Evolutionary conservation across 2,113 vertebrate species (phyloP).

Genomic region (Malurus elegans): DNA sequence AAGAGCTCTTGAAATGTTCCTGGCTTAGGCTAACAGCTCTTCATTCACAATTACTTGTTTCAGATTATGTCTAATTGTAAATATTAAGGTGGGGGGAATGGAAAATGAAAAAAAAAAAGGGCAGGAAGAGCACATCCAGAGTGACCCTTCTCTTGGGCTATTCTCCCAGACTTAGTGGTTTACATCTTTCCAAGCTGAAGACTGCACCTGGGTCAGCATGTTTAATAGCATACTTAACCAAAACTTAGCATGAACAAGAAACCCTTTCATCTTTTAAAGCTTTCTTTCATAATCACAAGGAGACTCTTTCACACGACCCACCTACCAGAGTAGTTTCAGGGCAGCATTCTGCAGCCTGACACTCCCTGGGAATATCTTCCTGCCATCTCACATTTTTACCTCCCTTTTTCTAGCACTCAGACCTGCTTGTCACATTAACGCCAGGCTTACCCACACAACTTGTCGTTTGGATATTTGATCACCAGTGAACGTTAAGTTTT

Average conservation of each 20-base stretch:
- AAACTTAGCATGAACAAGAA: neutral
- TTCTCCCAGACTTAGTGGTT: neutral
- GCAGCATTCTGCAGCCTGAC: slow-evolving; percentile 16
- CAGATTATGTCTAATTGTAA: neutral
- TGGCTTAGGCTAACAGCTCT: neutral
- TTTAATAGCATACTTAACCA: neutral
- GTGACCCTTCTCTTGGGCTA: neutral
- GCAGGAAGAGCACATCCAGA: neutral
- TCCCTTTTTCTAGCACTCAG: neutral
- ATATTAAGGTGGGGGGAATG: neutral
- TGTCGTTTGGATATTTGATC: neutral
- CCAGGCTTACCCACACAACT: neutral
- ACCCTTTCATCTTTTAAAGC: neutral
- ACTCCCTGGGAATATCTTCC: slow-evolving; percentile 34
- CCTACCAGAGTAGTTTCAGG: neutral
- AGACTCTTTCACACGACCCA: slow-evolving; percentile 1
- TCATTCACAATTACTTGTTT: neutral
- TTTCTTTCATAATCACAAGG: slow-evolving; percentile 20
- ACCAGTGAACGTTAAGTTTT: neutral
- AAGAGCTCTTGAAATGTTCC: neutral
- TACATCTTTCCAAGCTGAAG: neutral
- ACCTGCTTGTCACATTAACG: neutral
- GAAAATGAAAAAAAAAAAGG: rapidly evolving
- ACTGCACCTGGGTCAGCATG: neutral
- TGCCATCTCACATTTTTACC: neutral